Evolutionary conservation across 2,113 vertebrate species (phyloP), one percentile per base, ranked within the genome.

Genomic region (Tricholaema leucomelas): DNA sequence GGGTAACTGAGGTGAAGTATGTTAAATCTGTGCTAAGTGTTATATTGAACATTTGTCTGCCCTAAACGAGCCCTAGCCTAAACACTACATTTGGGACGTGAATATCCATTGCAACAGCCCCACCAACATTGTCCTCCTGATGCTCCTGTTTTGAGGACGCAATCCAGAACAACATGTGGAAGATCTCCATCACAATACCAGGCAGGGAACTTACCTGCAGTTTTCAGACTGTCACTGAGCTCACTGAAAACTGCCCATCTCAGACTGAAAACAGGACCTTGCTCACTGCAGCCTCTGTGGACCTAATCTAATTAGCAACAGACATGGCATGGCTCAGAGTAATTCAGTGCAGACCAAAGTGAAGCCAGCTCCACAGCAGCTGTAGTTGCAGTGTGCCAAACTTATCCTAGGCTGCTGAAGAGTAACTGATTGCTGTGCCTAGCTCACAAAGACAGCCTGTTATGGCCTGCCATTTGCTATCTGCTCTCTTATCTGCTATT

Each of bases 301-400:
- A 70, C 55, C 60, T 85, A 27, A 91, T 63, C 83, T 88, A 59
- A 90, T 90, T 69, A 94, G 70, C 58, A 50, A 63, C 82, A 91
- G 87, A 23, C 66, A 31, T 0, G 0, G 33, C 66, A 33, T 0
- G 0, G 65, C 83, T 65, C 31, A 1, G 40, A 74, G 65, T 4
- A 8, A 42, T 73, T 75, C 44, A 28, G 23, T 3, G 1, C 2
- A 6, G 60, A 48, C 38, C 35, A 46, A 65, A 92, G 55, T 3
- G 9, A 78, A 94, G 66, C 73, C 92, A 84, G 77, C 35, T 90
- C 61, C 35, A 12, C 35, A 75, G 90, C 92, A 88, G 90, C 92
- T 94, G 75, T 46, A 59, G 33, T 4, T 67, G 42, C 61, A 55
- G 44, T 28, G 61, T 79, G 63, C 74, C 77, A 90, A 73, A 75